Base-by-base conservation (phyloP, 1,140 invertebrate genomes). In the Rhagoletis zephyria region DNA sequence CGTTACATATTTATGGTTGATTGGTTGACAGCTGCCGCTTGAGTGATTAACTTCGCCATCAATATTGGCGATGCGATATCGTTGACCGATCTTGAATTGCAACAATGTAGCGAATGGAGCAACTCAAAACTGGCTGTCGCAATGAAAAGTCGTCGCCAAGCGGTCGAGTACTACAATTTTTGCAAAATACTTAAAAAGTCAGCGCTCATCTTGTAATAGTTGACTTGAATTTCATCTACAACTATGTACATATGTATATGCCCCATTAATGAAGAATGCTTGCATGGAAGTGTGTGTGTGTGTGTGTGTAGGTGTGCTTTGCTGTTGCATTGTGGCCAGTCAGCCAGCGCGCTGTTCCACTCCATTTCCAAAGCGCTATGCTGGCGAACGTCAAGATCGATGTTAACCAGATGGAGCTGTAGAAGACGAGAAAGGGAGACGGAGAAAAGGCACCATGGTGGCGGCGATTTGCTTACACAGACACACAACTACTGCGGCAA, bases 1-100 rank as follows among this genome's bases (percentile, higher is more conserved):
- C 42, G 42, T 16, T 74, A 59, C 16, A 81, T 81, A 81, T 81
- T 81, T 81, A 56, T 81, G 74, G 74, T 81, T 81, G 74, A 81
- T 81, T 81, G 74, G 48, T 56, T 51, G 74, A 81, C 74, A 81
- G 74, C 48, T 81, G 74, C 74, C 74, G 74, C 74, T 81, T 81
- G 74, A 56, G 74, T 81, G 74, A 81, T 81, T 81, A 81, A 81
- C 74, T 81, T 81, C 74, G 19, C 7, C 67, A 70, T 48, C 74
- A 81, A 56, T n/a, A 56, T 81, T 81, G 74, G 42, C 48, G 74
- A 81, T 56, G 74, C 14, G 48, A 56, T 81, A 81, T 81, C 74
- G 74, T 59, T 81, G 48, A 81, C 74, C 45, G 48, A 81, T 81
- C 74, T 81, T 81, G 74, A 81, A 81, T 81, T 56, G n/a, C 74